These are phyloP conservation scores for Phortica variegata DNA, from an alignment of 1,140 invertebrate species.

Conservation along the genomic window DNA sequence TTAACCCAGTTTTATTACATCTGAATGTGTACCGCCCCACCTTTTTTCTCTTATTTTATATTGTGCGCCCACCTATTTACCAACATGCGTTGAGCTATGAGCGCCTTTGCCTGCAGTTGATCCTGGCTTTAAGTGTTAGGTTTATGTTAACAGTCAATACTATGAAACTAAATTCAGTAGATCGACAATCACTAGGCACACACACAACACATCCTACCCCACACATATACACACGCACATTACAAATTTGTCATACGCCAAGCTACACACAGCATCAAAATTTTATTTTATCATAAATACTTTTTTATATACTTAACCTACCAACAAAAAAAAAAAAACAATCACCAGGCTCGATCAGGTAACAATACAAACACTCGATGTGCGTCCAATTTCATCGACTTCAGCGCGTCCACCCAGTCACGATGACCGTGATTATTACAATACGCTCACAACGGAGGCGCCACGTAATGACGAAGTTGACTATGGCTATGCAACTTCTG, in stretches of 20 bases:
- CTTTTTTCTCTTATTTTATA: too few relatives aligned
- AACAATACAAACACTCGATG: conserved; percentile 31
- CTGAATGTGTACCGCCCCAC: too few relatives aligned
- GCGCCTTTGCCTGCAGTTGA: too few relatives aligned
- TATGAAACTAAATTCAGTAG: too few relatives aligned
- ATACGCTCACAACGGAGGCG: conserved; percentile 22
- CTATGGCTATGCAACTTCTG: conserved; percentile 33
- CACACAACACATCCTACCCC: conserved; percentile 6
- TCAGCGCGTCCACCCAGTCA: conserved; percentile 16
- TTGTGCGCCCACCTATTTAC: too few relatives aligned
- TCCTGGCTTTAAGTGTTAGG: too few relatives aligned
- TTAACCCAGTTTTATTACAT: too few relatives aligned
- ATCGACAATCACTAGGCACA: conserved; percentile 1
- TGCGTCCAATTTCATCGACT: conserved; percentile 9
- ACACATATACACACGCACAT: conserved; percentile 7
- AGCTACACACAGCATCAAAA: conserved; percentile 30
- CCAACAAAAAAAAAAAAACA: conserved; percentile 29
- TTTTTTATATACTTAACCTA: conserved; percentile 9
- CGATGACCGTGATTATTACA: conserved; percentile 33
- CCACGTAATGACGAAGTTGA: conserved; percentile 14
- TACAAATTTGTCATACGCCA: too few relatives aligned
- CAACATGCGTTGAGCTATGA: too few relatives aligned
- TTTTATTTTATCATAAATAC: conserved; percentile 17
- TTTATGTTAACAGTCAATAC: too few relatives aligned
- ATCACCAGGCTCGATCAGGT: conserved; percentile 34